Percentiles rank a stretch among this genome's conserved stretches.
These are phyloP conservation scores for Euura lappo DNA, from an alignment of 1,140 invertebrate genomes.

Conservation along the genomic window DNA sequence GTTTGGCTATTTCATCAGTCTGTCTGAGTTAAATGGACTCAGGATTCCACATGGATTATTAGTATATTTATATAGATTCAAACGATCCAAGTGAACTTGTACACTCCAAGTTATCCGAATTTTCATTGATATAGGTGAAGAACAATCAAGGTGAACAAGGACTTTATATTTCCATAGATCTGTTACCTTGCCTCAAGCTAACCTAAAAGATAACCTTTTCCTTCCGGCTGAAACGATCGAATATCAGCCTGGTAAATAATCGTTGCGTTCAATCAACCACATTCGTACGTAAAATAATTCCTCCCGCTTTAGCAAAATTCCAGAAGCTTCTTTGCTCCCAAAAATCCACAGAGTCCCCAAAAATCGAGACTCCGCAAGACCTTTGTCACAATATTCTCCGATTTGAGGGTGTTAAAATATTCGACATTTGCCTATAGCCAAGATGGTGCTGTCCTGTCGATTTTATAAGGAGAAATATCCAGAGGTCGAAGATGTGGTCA, in stretches of 20 bases:
- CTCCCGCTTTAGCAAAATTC: no score
- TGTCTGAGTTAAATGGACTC: conserved; percentile 4
- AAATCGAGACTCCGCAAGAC: no score
- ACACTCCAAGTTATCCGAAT: conserved; percentile 23
- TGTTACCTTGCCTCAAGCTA: conserved; percentile 19
- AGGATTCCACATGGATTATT: conserved; percentile 44
- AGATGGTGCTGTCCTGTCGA: conserved; percentile 95
- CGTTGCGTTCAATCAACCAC: no score
- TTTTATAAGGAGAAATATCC: conserved; percentile 99
- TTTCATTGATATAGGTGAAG: conserved; percentile 14
- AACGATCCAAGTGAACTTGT: conserved; percentile 16
- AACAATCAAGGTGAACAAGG: conserved; percentile 26
- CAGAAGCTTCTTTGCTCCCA: no score
- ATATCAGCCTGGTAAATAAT: no score
- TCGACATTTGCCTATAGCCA: conserved; percentile 39
- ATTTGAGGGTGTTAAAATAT: conserved; percentile 7
- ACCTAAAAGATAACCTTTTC: conserved; percentile 33
- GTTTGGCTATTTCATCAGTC: background rate
- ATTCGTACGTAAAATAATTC: no score
- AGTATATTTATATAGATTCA: conserved; percentile 27
- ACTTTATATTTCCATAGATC: conserved; percentile 18
- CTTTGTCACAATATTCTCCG: background rate
- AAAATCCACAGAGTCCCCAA: no score
- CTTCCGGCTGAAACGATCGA: background rate
- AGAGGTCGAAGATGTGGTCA: conserved; percentile 98